Conservation (phyloP, 2,888 invertebrate species). For the Conistra vaccinii region DNA sequence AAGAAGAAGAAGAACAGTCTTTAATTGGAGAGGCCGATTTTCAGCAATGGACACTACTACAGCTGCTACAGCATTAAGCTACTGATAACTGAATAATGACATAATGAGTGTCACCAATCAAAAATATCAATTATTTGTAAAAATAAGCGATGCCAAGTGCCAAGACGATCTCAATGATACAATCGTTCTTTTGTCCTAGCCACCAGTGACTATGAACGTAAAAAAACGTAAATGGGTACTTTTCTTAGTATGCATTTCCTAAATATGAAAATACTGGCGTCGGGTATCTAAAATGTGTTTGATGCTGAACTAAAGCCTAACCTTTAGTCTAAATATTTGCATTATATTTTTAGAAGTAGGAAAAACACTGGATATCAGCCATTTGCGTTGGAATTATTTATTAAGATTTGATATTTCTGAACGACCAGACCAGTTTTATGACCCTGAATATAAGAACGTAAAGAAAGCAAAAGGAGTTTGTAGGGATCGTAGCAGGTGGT, state of each 20-base stretch:
- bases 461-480: background rate
- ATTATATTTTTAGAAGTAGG: background rate
- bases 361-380: background rate
- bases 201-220: background rate
- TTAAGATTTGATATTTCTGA: constrained; percentile 3
- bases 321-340: background rate
- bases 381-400: background rate
- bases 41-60: too few species aligned
- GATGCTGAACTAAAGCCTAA: background rate
- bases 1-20: background rate
- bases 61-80: background rate
- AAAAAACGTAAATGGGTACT: too few species aligned
- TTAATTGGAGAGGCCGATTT: background rate
- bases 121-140: background rate
- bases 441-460: background rate
- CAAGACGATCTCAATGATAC: background rate
- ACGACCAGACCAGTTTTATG: constrained; percentile 7
- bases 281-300: background rate
- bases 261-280: constrained; percentile 1
- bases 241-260: background rate
- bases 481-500: background rate
- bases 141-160: background rate
- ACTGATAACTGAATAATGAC: background rate
- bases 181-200: background rate
- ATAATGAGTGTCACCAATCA: background rate